These are phyloP conservation scores for Mixornis gularis DNA, from an alignment of 2,113 vertebrate genomes.

Conservation along the genomic window DNA sequence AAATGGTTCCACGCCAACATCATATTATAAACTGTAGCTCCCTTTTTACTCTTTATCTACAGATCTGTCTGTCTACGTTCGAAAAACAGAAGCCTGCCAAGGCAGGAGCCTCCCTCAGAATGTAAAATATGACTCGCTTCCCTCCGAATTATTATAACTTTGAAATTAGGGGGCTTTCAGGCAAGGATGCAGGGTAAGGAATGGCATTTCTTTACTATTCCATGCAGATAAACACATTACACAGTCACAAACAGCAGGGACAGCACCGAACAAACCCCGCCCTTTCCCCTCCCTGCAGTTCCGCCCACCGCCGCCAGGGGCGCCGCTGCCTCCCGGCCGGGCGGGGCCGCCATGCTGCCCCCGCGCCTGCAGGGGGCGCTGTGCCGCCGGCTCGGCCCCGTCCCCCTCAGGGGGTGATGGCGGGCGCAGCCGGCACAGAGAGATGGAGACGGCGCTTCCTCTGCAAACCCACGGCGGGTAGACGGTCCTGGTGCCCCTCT, in stretches of 20 bases:
- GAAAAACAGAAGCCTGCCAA: neutral
- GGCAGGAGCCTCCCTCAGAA: neutral
- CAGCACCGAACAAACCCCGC: no score
- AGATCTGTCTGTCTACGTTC: neutral
- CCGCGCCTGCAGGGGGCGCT: neutral
- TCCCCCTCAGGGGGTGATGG: neutral
- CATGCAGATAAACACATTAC: no score
- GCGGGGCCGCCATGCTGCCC: neutral
- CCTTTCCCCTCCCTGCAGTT: neutral
- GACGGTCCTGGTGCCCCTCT: neutral
- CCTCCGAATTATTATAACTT: rapidly evolving
- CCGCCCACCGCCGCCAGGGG: neutral
- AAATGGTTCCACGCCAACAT: neutral
- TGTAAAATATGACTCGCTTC: neutral
- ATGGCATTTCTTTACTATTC: no score
- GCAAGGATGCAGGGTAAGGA: rapidly evolving
- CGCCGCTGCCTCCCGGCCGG: neutral
- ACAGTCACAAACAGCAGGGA: no score
- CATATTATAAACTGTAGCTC: neutral
- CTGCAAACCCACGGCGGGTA: rapidly evolving
- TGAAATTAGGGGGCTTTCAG: rapidly evolving
- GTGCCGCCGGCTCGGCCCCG: neutral
- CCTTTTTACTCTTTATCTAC: neutral
- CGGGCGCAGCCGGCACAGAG: rapidly evolving
- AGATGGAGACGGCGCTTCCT: neutral